Conservation (phyloP, 2,113 vertebrate genomes). For the Rana temporaria region DNA sequence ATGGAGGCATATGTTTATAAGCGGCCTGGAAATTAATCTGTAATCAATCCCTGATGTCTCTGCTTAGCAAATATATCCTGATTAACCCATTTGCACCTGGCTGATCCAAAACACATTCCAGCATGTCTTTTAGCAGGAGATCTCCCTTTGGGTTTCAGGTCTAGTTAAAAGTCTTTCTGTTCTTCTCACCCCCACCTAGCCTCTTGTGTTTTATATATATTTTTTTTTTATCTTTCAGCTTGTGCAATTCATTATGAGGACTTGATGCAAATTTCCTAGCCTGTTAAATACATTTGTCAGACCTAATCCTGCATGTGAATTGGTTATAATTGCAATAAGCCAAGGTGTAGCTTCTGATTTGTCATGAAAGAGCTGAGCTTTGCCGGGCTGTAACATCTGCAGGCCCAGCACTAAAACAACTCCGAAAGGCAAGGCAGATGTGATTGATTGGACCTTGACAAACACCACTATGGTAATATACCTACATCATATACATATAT, state of each 20-base stretch:
- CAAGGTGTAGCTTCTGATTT: constrained; percentile 54
- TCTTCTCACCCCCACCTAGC: constrained; percentile 37
- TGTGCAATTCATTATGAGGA: constrained; percentile 61
- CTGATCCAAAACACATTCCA: constrained; percentile 38
- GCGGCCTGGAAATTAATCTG: constrained; percentile 34
- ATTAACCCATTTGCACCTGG: constrained; percentile 55
- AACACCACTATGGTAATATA: constrained; percentile 23
- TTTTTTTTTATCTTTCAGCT: constrained; percentile 50
- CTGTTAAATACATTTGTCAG: constrained; percentile 56
- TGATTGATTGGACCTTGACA: constrained; percentile 21
- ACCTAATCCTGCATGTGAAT: constrained; percentile 56
- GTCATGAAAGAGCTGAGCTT: constrained; percentile 52
- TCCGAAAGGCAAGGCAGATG: background rate
- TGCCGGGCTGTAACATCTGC: constrained; percentile 46
- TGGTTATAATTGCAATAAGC: constrained; percentile 60
- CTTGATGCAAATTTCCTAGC: constrained; percentile 59
- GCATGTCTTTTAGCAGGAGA: constrained; percentile 5
- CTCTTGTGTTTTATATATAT: background rate
- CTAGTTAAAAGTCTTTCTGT: constrained; percentile 42
- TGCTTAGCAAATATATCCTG: constrained; percentile 42
- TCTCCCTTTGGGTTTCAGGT: constrained; percentile 48
- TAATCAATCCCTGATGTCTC: constrained; percentile 30
- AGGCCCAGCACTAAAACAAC: background rate
- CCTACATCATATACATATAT: constrained; percentile 21
- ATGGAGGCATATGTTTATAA: constrained; percentile 40